phyloP scores from a whole-genome alignment of 2,888 invertebrate species.

The Ecdyonurus torrentis region DNA sequence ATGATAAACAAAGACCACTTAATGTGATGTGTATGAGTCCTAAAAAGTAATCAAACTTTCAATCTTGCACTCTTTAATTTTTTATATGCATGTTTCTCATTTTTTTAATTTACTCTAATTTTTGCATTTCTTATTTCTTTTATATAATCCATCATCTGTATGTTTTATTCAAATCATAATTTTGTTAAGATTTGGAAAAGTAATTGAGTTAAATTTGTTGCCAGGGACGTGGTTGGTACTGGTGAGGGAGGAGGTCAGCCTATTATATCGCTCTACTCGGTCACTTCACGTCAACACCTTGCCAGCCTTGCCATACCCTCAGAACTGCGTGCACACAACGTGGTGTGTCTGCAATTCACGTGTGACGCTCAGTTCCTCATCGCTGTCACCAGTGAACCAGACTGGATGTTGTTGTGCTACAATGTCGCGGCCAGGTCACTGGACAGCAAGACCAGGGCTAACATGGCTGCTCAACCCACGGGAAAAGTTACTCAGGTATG shows the following conservation, averaged over 20 bases:
- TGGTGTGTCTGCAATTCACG: conserved; percentile 58
- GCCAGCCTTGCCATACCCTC: conserved; percentile 41
- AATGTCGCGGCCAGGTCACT: conserved; percentile 69
- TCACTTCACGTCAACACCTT: conserved; percentile 47
- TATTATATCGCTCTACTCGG: conserved; percentile 51
- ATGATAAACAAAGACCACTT: conserved; percentile 41
- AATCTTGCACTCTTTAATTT: neutral
- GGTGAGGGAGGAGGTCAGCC: conserved; percentile 35
- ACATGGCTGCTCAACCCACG: conserved; percentile 42
- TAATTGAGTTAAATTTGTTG: conserved; percentile 15
- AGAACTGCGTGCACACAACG: conserved; percentile 38
- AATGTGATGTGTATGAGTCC: conserved; percentile 45
- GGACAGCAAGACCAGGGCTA: conserved; percentile 54
- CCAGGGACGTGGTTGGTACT: conserved; percentile 44
- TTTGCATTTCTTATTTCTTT: conserved; percentile 8
- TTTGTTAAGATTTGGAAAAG: no score
- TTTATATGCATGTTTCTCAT: neutral
- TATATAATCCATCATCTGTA: conserved; percentile 11
- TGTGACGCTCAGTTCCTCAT: conserved; percentile 66
- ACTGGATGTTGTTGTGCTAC: conserved; percentile 65
- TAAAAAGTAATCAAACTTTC: conserved; percentile 38
- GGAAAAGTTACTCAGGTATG: conserved; percentile 43
- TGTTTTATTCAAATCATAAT: neutral
- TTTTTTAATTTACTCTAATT: neutral
- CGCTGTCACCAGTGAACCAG: conserved; percentile 66